Conservation (phyloP, 1,140 invertebrate genomes). For the Pentalonia nigronervosa region DNA sequence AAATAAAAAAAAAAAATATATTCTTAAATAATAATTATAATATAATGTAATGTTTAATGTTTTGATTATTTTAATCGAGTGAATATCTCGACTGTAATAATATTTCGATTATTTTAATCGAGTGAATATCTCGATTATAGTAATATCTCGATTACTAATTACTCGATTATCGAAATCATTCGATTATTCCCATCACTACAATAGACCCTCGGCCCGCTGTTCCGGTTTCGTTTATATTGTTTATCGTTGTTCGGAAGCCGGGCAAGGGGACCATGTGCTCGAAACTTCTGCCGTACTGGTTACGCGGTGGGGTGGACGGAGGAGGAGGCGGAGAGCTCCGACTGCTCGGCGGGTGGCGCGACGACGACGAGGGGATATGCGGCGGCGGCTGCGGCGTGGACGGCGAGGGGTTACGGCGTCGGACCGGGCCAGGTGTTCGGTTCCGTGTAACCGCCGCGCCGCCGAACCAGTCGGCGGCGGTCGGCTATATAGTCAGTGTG, state of each 20-base stretch:
- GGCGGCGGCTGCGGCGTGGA: not conserved
- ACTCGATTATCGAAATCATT: no score
- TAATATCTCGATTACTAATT: no score
- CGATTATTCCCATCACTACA: no score
- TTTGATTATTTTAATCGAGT: no score
- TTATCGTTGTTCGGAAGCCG: slow-evolving; percentile 36
- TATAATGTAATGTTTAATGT: no score
- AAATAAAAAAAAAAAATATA: no score
- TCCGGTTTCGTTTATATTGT: slow-evolving; percentile 24
- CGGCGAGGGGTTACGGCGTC: not conserved
- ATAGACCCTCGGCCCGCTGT: not conserved
- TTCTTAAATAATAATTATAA: no score
- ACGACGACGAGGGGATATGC: not conserved
- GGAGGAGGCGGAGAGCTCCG: not conserved
- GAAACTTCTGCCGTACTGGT: not conserved
- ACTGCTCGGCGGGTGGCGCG: not conserved
- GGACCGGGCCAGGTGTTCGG: slow-evolving; percentile 45
- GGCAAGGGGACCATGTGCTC: not conserved
- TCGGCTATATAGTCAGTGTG: slow-evolving; percentile 8
- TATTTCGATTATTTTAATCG: no score
- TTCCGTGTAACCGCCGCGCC: not conserved
- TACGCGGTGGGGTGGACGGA: no score
- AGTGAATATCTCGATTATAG: no score
- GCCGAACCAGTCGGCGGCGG: slow-evolving; percentile 11
- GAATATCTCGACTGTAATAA: no score